Percentiles rank a stretch among this genome's conserved stretches.
Evolutionary conservation across 2,113 vertebrate genomes (phyloP).

Genomic region (Brienomyrus brachyistius): DNA sequence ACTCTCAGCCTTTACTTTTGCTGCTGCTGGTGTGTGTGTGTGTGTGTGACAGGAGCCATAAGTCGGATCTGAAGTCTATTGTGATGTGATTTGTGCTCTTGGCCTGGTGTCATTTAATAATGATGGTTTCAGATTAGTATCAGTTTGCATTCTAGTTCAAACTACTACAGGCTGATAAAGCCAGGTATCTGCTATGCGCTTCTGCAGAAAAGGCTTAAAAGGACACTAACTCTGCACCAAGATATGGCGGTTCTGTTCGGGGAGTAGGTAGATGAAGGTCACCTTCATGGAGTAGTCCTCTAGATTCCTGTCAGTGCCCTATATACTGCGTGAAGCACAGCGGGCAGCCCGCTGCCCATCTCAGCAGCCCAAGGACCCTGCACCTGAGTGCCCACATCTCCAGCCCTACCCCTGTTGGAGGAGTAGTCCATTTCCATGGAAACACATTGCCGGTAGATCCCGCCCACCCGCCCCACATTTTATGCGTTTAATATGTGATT

Average conservation of each 20-base stretch:
- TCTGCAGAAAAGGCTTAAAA: not conserved
- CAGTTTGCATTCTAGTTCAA: not conserved
- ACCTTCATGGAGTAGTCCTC: not conserved
- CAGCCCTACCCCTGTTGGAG: not conserved
- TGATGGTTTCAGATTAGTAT: not conserved
- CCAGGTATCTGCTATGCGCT: not conserved
- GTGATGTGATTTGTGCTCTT: not conserved
- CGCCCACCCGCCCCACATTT: slow-evolving; percentile 21
- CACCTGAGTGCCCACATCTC: not conserved
- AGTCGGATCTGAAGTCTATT: slow-evolving; percentile 14
- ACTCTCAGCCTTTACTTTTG: not conserved
- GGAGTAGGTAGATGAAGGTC: not conserved
- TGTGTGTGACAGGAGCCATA: slow-evolving; percentile 19
- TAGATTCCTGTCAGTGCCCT: not conserved
- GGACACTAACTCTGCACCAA: not conserved
- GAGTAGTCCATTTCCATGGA: not conserved
- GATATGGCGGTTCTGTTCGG: not conserved
- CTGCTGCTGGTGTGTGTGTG: not conserved
- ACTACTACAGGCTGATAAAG: not conserved
- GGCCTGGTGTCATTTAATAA: not conserved
- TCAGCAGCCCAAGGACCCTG: not conserved
- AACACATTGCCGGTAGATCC: not conserved
- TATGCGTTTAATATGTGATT: slow-evolving; percentile 15
- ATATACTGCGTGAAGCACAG: not conserved
- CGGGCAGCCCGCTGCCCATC: not conserved